A percentile compares a stretch with the other conserved stretches of the same genome.
These are phyloP conservation scores for Mesaphorura yosii DNA, from an alignment of 1,140 invertebrate genomes.

Conservation along the genomic window DNA sequence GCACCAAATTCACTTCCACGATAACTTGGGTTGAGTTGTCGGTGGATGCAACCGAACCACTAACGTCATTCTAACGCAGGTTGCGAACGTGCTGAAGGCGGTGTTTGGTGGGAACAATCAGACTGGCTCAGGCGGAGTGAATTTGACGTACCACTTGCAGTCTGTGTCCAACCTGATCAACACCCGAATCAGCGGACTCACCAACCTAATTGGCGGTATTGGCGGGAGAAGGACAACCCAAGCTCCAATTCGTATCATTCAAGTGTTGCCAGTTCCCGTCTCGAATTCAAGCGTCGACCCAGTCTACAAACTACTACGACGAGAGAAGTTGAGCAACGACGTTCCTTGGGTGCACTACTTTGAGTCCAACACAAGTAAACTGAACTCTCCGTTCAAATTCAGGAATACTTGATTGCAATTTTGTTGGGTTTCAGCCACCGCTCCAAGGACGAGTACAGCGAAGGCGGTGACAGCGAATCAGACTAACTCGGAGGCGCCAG, in stretches of 20 bases:
- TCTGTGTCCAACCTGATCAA: not conserved
- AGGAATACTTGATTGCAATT: too few species aligned
- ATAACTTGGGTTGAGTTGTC: not conserved
- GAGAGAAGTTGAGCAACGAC: too few species aligned
- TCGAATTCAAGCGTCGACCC: too few species aligned
- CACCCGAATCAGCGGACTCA: not conserved
- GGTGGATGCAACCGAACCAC: not conserved
- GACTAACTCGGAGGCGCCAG: too few species aligned
- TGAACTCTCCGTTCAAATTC: too few species aligned
- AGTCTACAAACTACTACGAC: constrained; percentile 6
- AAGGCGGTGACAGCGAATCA: too few species aligned
- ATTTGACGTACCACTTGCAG: constrained; percentile 2
- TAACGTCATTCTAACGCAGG: not conserved
- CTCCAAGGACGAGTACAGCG: too few species aligned
- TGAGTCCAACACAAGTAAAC: too few species aligned
- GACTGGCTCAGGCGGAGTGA: not conserved
- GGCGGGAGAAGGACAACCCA: not conserved
- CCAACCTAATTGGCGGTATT: not conserved
- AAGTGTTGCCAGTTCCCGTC: not conserved
- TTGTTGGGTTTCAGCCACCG: too few species aligned
- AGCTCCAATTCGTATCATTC: not conserved
- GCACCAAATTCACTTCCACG: not conserved
- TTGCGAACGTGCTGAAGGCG: constrained; percentile 1
- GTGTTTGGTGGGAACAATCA: constrained; percentile 1
- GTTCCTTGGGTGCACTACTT: too few species aligned